phyloP scores from a whole-genome alignment of 1,140 invertebrate genomes.

The Antheraea pernyi region DNA sequence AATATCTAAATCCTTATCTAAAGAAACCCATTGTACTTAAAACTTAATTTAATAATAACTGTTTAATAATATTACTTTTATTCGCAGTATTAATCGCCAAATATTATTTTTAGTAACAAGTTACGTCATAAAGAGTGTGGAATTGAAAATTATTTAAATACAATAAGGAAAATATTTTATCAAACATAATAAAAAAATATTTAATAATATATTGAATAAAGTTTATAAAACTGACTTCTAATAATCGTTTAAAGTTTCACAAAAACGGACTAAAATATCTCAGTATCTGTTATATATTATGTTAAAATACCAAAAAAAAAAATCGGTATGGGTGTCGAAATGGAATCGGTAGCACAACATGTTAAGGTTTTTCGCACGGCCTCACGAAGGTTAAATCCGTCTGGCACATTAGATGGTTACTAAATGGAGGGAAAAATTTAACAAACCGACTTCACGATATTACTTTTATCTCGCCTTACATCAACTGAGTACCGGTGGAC shows the following conservation, averaged over 20 bases:
- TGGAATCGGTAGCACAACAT: not conserved
- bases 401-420: constrained; percentile 36
- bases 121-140: too few relatives aligned
- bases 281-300: too few relatives aligned
- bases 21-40: too few relatives aligned
- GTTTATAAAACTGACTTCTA: not conserved
- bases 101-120: too few relatives aligned
- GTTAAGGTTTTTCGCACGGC: not conserved
- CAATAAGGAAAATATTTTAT: too few relatives aligned
- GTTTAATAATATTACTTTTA: too few relatives aligned
- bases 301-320: too few relatives aligned
- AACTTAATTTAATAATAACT: too few relatives aligned
- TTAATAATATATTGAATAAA: not conserved
- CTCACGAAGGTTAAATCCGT: constrained; percentile 24
- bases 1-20: too few relatives aligned
- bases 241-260: not conserved
- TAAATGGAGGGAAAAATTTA: constrained; percentile 42
- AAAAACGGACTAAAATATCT: not conserved
- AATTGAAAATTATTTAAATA: too few relatives aligned
- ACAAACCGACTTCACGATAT: constrained; percentile 34
- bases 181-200: too few relatives aligned
- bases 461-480: constrained; percentile 44
- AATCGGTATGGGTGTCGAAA: not conserved
- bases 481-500: constrained; percentile 22
- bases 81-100: too few relatives aligned